Evolutionary conservation across 30 jellyfish, hydroid and myxozoan species (phyloP).

Genomic region (Hydra vulgaris): DNA sequence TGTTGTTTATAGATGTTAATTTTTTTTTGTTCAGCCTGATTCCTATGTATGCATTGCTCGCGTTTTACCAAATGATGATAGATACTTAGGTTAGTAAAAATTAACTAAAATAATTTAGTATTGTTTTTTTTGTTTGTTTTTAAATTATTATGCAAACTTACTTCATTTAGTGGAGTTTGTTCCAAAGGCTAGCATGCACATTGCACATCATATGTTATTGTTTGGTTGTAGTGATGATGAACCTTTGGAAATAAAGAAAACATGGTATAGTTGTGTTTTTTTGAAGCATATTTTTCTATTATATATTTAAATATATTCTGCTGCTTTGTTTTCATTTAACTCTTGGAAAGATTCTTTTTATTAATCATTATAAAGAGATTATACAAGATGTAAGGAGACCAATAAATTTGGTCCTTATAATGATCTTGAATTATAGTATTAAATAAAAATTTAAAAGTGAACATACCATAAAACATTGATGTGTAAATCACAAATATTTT

Average conservation of each 20-base stretch:
- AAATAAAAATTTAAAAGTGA: too few relatives aligned
- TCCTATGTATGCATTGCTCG: constrained; percentile 56
- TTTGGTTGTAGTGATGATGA: constrained; percentile 67
- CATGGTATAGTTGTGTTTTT: constrained; percentile 42
- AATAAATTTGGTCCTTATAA: too few relatives aligned
- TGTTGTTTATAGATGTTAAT: background rate
- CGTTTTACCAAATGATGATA: constrained; percentile 44
- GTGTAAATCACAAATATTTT: too few relatives aligned
- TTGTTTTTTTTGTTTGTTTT: background rate
- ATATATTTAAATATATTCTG: too few relatives aligned
- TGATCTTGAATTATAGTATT: too few relatives aligned
- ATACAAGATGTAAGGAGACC: too few relatives aligned
- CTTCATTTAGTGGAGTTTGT: constrained; percentile 44
- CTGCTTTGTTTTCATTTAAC: too few relatives aligned
- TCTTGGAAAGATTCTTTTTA: too few relatives aligned
- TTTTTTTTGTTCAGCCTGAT: constrained; percentile 46
- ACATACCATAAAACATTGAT: too few relatives aligned
- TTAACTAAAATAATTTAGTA: background rate
- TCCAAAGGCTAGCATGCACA: constrained; percentile 86
- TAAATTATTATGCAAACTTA: background rate
- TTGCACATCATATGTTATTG: constrained; percentile 95
- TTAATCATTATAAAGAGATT: too few relatives aligned
- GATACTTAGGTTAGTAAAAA: constrained; percentile 26
- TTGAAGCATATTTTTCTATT: background rate
- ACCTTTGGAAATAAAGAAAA: constrained; percentile 45